Conservation (phyloP, 2,797 vertebrate species). For the Botia almorhae region DNA sequence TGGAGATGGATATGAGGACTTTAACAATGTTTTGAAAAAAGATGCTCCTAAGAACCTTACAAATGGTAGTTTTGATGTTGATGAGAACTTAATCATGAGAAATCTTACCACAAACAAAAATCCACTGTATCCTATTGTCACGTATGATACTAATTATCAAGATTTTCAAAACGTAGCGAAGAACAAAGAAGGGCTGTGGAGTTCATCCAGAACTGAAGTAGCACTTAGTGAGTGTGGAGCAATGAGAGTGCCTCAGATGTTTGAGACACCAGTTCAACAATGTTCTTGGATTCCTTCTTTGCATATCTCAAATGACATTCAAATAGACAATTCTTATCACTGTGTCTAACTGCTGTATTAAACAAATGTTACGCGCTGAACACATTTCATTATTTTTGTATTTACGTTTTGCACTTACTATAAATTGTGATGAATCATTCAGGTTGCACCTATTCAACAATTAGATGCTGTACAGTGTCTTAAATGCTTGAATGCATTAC, state of each 20-base stretch:
- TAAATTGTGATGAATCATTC: neutral
- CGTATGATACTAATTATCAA: constrained; percentile 45
- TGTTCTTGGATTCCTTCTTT: constrained; percentile 7
- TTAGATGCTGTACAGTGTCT: neutral
- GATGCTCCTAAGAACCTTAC: neutral
- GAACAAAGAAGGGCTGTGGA: constrained; percentile 2
- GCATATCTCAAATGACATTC: neutral
- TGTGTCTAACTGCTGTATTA: neutral
- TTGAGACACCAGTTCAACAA: constrained; percentile 24
- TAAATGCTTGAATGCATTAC: neutral
- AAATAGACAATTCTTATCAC: constrained; percentile 53
- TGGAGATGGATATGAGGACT: constrained; percentile 17
- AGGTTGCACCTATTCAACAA: too few relatives aligned
- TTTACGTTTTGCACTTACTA: too few relatives aligned
- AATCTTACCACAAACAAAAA: neutral
- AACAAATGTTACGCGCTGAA: neutral
- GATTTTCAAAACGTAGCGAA: constrained; percentile 29
- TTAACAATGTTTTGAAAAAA: neutral
- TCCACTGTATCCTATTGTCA: constrained; percentile 25
- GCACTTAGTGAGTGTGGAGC: constrained; percentile 56
- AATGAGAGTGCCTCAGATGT: constrained; percentile 41
- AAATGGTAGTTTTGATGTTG: constrained; percentile 9
- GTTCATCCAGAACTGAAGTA: neutral
- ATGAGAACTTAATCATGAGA: neutral
- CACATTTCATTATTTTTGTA: neutral